Conservation (phyloP, 1,140 invertebrate species). For the Solenopsis fugax region DNA sequence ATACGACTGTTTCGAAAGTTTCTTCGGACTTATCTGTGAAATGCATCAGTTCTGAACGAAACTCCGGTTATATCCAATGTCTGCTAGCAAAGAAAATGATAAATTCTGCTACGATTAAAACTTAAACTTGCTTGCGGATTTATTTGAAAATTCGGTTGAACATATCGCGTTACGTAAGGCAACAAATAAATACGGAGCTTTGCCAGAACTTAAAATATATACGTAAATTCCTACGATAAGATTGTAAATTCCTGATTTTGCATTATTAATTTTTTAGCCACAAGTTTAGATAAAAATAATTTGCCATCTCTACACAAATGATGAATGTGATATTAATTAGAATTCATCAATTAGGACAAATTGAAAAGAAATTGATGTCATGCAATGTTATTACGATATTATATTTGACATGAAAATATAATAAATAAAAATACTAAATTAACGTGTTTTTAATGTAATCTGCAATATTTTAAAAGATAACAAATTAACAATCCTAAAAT, state of each 20-base stretch:
- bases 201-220: not conserved
- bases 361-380: not conserved
- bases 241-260: not conserved
- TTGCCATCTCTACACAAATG: not conserved
- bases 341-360: slow-evolving; percentile 33
- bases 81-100: slow-evolving; percentile 36
- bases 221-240: not conserved
- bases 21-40: slow-evolving; percentile 64
- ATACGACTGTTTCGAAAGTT: slow-evolving; percentile 67
- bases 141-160: slow-evolving; percentile 31
- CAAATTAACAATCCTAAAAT: not conserved
- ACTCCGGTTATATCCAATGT: slow-evolving; percentile 47
- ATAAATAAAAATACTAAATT: slow-evolving; percentile 22
- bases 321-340: slow-evolving; percentile 6
- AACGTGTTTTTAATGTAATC: not conserved
- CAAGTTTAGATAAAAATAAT: not conserved
- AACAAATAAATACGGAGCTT: slow-evolving; percentile 37
- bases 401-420: not conserved
- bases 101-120: slow-evolving; percentile 58
- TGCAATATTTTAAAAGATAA: not conserved
- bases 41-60: slow-evolving; percentile 65
- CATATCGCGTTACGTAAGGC: not conserved
- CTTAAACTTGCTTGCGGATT: slow-evolving; percentile 43
- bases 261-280: slow-evolving; percentile 24
- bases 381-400: not conserved